These are phyloP conservation scores for Podotricha telesiphe DNA, from an alignment of 2,888 invertebrate species.

Conservation along the genomic window DNA sequence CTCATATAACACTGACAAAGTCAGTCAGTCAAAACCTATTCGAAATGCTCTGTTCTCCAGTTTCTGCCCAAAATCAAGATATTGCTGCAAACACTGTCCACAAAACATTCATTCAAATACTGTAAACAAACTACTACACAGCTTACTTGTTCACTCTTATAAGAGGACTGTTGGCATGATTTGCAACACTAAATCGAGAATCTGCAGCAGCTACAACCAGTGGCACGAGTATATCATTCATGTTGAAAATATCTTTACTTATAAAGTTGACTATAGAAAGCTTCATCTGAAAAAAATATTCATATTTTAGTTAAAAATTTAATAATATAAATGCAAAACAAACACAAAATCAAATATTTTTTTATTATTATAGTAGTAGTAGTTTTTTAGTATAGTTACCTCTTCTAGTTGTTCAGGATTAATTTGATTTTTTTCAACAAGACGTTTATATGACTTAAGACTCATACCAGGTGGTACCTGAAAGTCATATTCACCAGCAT, in stretches of 20 bases:
- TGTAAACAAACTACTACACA: neutral
- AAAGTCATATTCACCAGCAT: conserved; percentile 77
- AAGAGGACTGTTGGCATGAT: conserved; percentile 92
- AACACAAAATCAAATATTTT: neutral
- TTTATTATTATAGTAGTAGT: neutral
- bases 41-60: too few relatives aligned
- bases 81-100: too few relatives aligned
- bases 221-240: conserved; percentile 89
- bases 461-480: conserved; percentile 91
- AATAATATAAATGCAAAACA: too few relatives aligned
- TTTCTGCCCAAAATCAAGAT: too few relatives aligned
- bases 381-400: conserved; percentile 78
- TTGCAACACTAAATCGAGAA: conserved; percentile 94
- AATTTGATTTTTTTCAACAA: conserved; percentile 87
- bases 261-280: conserved; percentile 89
- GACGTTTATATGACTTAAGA: conserved; percentile 88
- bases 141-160: conserved; percentile 89
- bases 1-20: too few relatives aligned
- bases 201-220: conserved; percentile 94
- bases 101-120: neutral
- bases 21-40: too few relatives aligned
- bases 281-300: conserved; percentile 66
- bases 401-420: conserved; percentile 92
- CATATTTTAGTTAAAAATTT: neutral
- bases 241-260: conserved; percentile 89